Evolutionary conservation across 37 sponge, comb jelly and placozoan genomes (phyloP).

Genomic region (Diacarnus erythraeanus): DNA sequence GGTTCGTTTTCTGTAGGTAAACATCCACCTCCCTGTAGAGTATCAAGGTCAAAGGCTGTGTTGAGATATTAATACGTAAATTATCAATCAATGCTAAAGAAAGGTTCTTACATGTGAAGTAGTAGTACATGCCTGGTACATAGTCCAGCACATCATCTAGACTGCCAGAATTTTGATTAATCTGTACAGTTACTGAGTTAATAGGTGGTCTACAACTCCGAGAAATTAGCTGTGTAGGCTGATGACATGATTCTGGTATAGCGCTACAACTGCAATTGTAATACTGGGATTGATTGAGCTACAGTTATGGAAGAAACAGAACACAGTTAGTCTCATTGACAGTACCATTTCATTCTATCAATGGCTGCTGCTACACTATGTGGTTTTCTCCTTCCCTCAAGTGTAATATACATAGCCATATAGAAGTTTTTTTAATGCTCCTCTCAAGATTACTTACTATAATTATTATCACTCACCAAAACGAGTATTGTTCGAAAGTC

Average conservation of each 20-base stretch:
- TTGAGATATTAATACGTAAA: background rate
- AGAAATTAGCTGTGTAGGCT: background rate
- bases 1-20: background rate
- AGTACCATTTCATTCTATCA: too few relatives aligned
- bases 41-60: background rate
- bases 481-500: too few relatives aligned
- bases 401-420: too few relatives aligned
- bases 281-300: background rate
- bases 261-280: background rate
- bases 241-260: too few relatives aligned
- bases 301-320: background rate
- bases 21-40: background rate
- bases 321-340: too few relatives aligned
- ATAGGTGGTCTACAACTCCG: background rate
- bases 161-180: background rate
- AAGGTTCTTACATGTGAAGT: background rate
- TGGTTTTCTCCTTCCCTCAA: too few relatives aligned
- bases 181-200: background rate
- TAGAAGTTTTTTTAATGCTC: too few relatives aligned
- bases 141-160: background rate
- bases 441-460: background rate
- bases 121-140: background rate
- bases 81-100: background rate
- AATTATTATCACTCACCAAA: too few relatives aligned
- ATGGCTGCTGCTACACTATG: too few relatives aligned